Percentiles rank a stretch among this genome's conserved stretches.
Evolutionary conservation across 2,113 vertebrate species (phyloP).

Genomic region (Montifringilla adamsi): DNA sequence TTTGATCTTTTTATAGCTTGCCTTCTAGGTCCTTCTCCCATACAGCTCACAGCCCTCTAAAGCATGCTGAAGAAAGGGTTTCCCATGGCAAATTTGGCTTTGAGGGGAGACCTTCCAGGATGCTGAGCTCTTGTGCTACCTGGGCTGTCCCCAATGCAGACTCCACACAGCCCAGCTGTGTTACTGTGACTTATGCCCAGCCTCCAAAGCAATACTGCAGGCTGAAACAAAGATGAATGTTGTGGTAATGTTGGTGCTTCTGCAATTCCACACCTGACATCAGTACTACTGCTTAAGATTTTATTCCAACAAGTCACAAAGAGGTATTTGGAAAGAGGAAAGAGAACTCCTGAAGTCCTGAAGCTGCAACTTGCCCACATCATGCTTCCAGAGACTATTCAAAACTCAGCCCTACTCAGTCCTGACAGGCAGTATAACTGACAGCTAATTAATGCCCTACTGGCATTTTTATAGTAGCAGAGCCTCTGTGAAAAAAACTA

Average conservation of each 20-base stretch:
- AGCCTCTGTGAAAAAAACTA: not conserved
- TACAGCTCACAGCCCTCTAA: not conserved
- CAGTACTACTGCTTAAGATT: not conserved
- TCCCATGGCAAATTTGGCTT: not conserved
- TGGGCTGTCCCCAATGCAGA: not conserved
- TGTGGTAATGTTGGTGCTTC: not conserved
- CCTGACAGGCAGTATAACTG: not conserved
- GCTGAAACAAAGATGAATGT: not conserved
- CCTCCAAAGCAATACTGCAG: rapidly evolving
- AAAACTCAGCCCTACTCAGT: not conserved
- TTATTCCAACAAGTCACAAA: not conserved
- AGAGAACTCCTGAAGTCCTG: not conserved
- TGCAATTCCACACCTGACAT: not conserved
- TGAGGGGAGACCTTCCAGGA: not conserved
- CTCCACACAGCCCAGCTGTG: not conserved
- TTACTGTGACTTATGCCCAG: too few species aligned
- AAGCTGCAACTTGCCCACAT: not conserved
- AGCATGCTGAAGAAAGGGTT: not conserved
- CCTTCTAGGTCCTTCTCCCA: not conserved
- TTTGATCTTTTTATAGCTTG: not conserved
- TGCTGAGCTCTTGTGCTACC: not conserved
- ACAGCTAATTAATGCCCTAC: not conserved
- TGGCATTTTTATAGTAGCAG: not conserved
- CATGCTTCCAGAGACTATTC: not conserved
- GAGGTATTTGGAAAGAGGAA: not conserved